phyloP scores from a whole-genome alignment of 2,888 invertebrate genomes.

The Eupithecia insigniata region DNA sequence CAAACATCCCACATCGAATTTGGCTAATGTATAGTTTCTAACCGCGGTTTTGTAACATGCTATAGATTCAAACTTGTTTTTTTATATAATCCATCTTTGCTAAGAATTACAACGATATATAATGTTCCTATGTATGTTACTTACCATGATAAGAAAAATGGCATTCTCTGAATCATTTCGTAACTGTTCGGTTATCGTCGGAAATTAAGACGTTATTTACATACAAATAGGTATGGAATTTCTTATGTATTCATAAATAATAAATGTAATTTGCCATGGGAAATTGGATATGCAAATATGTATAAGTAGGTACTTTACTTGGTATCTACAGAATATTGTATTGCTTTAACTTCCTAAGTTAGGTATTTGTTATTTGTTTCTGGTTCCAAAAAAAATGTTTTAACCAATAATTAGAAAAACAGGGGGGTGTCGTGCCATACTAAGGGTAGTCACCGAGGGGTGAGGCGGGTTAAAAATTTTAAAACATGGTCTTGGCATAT shows the following conservation, averaged over 20 bases:
- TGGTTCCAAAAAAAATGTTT: no score
- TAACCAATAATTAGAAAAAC: no score
- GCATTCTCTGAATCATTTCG: background rate
- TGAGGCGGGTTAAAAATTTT: no score
- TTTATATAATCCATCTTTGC: no score
- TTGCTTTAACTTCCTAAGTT: background rate
- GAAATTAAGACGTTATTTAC: conserved; percentile 3
- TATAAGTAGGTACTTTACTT: background rate
- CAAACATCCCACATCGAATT: no score
- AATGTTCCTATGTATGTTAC: no score
- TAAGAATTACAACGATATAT: no score
- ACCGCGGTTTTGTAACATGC: no score
- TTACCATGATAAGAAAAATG: background rate
- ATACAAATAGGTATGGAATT: background rate
- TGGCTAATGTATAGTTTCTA: no score
- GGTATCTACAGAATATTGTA: background rate
- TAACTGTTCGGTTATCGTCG: background rate
- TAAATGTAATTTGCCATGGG: conserved; percentile 4
- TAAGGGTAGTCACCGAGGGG: no score
- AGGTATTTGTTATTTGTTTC: background rate
- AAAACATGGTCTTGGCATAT: no score
- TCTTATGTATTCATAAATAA: conserved; percentile 3
- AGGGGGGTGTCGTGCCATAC: no score
- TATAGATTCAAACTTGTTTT: background rate
- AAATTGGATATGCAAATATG: conserved; percentile 13